These are phyloP conservation scores for Malacoraja senta DNA, from an alignment of 2,797 vertebrate species.

Conservation along the genomic window DNA sequence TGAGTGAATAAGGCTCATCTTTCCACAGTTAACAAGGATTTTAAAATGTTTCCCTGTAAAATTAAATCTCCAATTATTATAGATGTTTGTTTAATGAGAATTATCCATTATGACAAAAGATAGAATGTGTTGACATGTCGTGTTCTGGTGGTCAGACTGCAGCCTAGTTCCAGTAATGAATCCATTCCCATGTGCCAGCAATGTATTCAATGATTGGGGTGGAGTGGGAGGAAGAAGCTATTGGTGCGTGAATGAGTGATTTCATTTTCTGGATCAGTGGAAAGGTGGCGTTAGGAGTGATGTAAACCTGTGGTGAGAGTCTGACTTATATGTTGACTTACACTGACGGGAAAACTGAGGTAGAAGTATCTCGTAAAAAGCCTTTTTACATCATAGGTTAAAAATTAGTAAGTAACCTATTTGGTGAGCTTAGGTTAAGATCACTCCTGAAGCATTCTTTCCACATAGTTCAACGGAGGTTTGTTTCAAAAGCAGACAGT, in stretches of 20 bases:
- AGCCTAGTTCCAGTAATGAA: no score
- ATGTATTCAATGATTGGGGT: neutral
- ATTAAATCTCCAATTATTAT: neutral
- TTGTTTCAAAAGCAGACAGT: neutral
- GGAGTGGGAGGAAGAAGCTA: neutral
- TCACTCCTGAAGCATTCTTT: neutral
- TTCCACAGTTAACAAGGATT: neutral
- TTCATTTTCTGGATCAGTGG: neutral
- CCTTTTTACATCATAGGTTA: neutral
- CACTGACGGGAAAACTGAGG: conserved; percentile 32
- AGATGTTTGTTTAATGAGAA: neutral
- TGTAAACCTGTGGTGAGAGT: neutral
- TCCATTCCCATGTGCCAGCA: neutral
- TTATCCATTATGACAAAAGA: neutral
- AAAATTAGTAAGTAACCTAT: conserved; percentile 7
- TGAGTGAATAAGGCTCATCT: neutral
- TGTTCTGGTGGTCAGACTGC: no score
- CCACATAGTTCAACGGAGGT: neutral
- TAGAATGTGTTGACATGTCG: no score
- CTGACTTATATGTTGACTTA: neutral
- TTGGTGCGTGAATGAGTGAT: neutral
- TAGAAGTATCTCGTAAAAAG: conserved; percentile 29
- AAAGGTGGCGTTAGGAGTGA: neutral
- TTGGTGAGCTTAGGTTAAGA: neutral
- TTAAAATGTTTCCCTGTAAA: conserved; percentile 4